Conservation (phyloP, 1,140 invertebrate genomes). For the Penaeus chinensis region DNA sequence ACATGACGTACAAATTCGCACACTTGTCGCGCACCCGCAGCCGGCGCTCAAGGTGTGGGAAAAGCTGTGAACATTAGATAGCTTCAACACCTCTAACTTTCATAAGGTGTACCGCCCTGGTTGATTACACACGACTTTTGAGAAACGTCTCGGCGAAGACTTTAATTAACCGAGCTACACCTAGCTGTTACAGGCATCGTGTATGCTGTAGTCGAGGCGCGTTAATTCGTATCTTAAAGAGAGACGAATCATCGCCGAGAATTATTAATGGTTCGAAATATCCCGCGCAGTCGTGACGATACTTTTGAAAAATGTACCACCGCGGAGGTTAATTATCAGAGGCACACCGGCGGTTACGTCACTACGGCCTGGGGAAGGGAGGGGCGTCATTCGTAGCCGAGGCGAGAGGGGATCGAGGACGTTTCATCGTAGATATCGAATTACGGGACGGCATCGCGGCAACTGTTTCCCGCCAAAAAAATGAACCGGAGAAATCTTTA, state of each 20-base stretch:
- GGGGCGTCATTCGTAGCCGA: background rate
- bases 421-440: slow-evolving; percentile 44
- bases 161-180: slow-evolving; percentile 28
- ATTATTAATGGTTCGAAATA: slow-evolving; percentile 12
- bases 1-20: too few relatives aligned
- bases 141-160: slow-evolving; percentile 34
- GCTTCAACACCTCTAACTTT: slow-evolving; percentile 46
- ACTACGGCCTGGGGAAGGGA: slow-evolving; percentile 5
- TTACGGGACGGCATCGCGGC: background rate
- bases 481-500: too few relatives aligned
- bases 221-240: slow-evolving; percentile 26
- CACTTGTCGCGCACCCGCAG: slow-evolving; percentile 25
- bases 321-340: slow-evolving; percentile 37
- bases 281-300: slow-evolving; percentile 29
- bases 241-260: slow-evolving; percentile 29
- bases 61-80: slow-evolving; percentile 49
- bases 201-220: slow-evolving; percentile 7
- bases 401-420: slow-evolving; percentile 3
- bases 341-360: slow-evolving; percentile 36
- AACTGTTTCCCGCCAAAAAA: background rate
- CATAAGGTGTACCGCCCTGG: slow-evolving; percentile 45
- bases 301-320: slow-evolving; percentile 44
- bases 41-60: slow-evolving; percentile 34
- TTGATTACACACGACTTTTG: slow-evolving; percentile 54
- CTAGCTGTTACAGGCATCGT: slow-evolving; percentile 22